These are phyloP conservation scores for Halcyon leucocephala DNA, from an alignment of 2,797 vertebrate species.

Conservation along the genomic window DNA sequence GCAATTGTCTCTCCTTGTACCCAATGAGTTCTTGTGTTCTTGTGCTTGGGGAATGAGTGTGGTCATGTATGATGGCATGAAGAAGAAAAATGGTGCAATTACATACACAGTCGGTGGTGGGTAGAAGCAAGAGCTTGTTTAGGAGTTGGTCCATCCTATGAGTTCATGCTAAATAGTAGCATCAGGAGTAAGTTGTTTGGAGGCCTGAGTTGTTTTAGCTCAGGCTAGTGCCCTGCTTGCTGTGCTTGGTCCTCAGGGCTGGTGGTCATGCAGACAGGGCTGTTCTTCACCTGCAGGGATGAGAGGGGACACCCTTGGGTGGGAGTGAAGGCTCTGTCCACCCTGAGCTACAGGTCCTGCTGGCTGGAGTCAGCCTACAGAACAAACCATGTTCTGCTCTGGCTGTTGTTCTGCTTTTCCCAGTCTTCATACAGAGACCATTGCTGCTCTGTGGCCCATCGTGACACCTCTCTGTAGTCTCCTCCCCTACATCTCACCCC, in stretches of 20 bases:
- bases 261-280: neutral
- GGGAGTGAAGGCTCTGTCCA: too few species aligned
- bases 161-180: neutral
- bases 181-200: neutral
- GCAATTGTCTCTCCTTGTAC: accelerated
- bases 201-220: neutral
- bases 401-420: too few species aligned
- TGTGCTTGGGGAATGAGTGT: neutral
- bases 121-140: neutral
- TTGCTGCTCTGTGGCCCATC: too few species aligned
- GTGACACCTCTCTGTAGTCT: too few species aligned
- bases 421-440: too few species aligned
- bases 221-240: neutral
- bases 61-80: accelerated
- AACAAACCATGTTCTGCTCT: too few species aligned
- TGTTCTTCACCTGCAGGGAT: neutral
- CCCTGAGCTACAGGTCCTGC: too few species aligned
- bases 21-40: neutral
- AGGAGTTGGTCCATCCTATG: neutral
- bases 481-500: neutral
- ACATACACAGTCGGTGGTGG: neutral
- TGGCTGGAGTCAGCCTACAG: too few species aligned
- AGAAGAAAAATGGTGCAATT: neutral
- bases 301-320: neutral
- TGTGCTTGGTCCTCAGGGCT: neutral